Conservation (phyloP, 1,140 invertebrate genomes). For the Campoletis sonorensis region DNA sequence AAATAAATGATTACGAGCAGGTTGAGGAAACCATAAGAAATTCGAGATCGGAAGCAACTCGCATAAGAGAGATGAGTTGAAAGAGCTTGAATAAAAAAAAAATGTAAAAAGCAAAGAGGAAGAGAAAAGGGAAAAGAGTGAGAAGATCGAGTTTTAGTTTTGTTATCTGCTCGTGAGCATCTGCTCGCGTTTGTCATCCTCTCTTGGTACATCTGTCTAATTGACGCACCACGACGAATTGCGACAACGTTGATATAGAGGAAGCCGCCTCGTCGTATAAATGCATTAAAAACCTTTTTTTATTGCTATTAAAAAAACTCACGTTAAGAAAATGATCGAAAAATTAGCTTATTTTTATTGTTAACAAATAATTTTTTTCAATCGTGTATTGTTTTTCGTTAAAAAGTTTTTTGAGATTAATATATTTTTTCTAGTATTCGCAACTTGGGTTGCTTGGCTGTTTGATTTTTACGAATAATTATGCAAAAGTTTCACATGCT, state of each 20-base stretch:
- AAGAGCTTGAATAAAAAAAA: constrained; percentile 42
- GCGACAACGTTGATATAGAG: neutral
- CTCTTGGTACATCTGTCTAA: constrained; percentile 61
- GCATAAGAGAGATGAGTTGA: neutral
- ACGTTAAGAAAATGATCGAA: too few species aligned
- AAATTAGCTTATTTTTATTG: too few species aligned
- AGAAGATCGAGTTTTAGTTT: constrained; percentile 2
- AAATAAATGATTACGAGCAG: constrained; percentile 9
- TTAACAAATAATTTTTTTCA: too few species aligned
- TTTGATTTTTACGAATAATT: too few species aligned
- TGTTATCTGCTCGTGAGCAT: constrained; percentile 54
- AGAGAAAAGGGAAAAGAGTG: neutral
- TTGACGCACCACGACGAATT: constrained; percentile 42
- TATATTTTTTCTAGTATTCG: too few species aligned
- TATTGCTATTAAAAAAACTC: neutral
- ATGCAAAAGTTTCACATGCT: too few species aligned
- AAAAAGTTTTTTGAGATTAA: too few species aligned
- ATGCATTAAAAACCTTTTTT: neutral
- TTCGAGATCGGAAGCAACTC: constrained; percentile 4
- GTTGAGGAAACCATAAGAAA: constrained; percentile 22
- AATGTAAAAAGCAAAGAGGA: constrained; percentile 9
- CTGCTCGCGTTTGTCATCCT: constrained; percentile 61
- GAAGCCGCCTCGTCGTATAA: neutral
- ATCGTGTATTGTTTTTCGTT: too few species aligned
- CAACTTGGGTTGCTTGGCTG: too few species aligned